A percentile compares a stretch with the other conserved stretches of the same genome.
These are phyloP conservation scores for Halocaridina rubra DNA, from an alignment of 2,888 invertebrate genomes.

Conservation along the genomic window DNA sequence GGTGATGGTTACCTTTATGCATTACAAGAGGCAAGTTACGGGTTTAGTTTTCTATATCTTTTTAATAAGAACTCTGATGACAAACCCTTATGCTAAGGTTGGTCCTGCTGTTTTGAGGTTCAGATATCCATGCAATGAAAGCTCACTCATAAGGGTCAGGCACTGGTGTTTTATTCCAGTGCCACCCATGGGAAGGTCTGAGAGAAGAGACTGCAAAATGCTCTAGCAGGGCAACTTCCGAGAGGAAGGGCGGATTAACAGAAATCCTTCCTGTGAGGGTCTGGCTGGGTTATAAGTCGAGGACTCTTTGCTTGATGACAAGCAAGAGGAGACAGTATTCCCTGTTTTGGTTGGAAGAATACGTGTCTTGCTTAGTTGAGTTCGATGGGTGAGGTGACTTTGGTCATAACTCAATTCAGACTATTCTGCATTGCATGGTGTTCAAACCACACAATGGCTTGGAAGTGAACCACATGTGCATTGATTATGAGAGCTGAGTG, in stretches of 20 bases:
- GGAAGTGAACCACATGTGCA: neutral
- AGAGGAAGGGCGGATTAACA: slow-evolving; percentile 49
- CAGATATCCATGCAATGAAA: slow-evolving; percentile 39
- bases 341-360: slow-evolving; percentile 33
- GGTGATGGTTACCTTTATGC: no score
- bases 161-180: neutral
- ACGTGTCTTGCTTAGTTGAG: slow-evolving; percentile 53
- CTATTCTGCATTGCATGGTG: slow-evolving; percentile 39
- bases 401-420: slow-evolving; percentile 58
- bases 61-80: slow-evolving; percentile 42
- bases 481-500: slow-evolving; percentile 7
- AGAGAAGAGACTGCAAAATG: slow-evolving; percentile 49
- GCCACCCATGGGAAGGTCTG: slow-evolving; percentile 56
- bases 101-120: neutral
- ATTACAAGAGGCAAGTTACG: no score
- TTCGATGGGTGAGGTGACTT: slow-evolving; percentile 48
- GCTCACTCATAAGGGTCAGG: slow-evolving; percentile 37
- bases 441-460: neutral
- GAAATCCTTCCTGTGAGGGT: no score
- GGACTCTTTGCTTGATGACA: neutral
- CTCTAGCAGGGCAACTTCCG: slow-evolving; percentile 45
- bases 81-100: slow-evolving; percentile 23
- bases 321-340: slow-evolving; percentile 3
- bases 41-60: no score
- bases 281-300: neutral